Conservation (phyloP, 2,888 invertebrate species). For the Acleris literana region DNA sequence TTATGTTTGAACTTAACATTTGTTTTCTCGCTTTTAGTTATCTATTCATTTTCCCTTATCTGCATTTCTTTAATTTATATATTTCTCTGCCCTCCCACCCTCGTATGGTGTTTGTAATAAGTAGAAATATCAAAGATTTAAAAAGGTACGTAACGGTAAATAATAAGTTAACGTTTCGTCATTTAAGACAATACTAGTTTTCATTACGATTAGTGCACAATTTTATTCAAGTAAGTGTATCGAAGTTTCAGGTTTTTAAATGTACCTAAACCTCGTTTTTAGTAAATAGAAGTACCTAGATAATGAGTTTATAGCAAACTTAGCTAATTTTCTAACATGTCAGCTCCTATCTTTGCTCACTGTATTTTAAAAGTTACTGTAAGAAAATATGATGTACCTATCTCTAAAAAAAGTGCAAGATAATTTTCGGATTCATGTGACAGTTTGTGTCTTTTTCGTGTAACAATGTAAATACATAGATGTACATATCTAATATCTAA, state of each 20-base stretch:
- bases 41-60: not conserved
- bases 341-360: constrained; percentile 2
- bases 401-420: not conserved
- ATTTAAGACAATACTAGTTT: no score
- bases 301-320: not conserved
- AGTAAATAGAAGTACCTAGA: no score
- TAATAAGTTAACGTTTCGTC: no score
- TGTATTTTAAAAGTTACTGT: not conserved
- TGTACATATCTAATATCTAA: constrained; percentile 27
- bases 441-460: constrained; percentile 6
- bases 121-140: not conserved
- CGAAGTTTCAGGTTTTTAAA: no score
- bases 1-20: no score
- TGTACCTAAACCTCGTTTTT: no score
- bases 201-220: no score
- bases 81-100: not conserved
- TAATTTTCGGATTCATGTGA: not conserved
- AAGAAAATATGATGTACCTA: not conserved
- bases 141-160: not conserved
- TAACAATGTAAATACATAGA: constrained; percentile 25
- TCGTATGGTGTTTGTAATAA: not conserved
- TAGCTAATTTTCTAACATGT: not conserved
- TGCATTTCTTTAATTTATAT: not conserved
- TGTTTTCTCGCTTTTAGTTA: no score
- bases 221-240: no score